Percentiles rank a stretch among this genome's conserved stretches.
These are phyloP conservation scores for Papilio gigon DNA, from an alignment of 2,888 invertebrate species.

Conservation along the genomic window DNA sequence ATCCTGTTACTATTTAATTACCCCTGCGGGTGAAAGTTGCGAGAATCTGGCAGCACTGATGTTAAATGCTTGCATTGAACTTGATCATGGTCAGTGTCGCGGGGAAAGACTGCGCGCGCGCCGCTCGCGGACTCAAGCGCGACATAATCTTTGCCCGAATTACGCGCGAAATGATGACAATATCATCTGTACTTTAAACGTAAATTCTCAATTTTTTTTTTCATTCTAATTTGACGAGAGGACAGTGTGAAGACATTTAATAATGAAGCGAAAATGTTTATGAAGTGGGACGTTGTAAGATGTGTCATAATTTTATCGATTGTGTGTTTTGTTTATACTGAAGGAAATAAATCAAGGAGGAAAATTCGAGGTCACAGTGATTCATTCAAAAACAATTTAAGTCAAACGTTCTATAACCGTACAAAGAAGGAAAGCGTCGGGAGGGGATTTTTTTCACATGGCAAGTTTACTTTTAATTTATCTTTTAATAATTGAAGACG, in stretches of 20 bases:
- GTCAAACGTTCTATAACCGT: constrained; percentile 46
- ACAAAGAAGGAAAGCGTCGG: constrained; percentile 44
- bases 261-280: constrained; percentile 51
- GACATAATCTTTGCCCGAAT: constrained; percentile 45
- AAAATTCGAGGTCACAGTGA: constrained; percentile 50
- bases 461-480: constrained; percentile 48
- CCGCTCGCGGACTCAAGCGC: constrained; percentile 55
- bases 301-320: constrained; percentile 46
- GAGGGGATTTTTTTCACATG: constrained; percentile 61
- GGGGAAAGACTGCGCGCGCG: constrained; percentile 63
- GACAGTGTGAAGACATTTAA: constrained; percentile 45
- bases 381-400: constrained; percentile 43
- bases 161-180: constrained; percentile 60
- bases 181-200: not conserved
- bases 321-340: constrained; percentile 48
- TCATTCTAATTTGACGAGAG: constrained; percentile 11
- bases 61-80: constrained; percentile 47
- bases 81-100: constrained; percentile 51
- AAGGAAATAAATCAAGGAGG: constrained; percentile 50
- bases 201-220: not conserved
- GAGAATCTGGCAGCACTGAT: constrained; percentile 39
- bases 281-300: constrained; percentile 45
- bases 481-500: not conserved
- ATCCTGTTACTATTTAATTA: constrained; percentile 23
- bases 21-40: constrained; percentile 39